A percentile compares a stretch with the other conserved stretches of the same genome.
Evolutionary conservation across 2,113 vertebrate genomes (phyloP).

Genomic region (Verasper variegatus): DNA sequence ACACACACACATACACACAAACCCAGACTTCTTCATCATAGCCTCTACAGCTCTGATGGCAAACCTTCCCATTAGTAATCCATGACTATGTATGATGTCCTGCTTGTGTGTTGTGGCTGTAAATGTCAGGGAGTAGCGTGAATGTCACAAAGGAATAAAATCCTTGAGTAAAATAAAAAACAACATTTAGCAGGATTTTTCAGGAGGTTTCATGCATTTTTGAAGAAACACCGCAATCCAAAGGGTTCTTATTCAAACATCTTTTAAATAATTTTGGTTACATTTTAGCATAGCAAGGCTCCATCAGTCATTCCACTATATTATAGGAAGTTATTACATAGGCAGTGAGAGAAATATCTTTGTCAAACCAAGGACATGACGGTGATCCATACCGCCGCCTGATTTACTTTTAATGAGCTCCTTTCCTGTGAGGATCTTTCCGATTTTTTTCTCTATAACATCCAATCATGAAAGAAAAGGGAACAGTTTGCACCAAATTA

Average conservation of each 20-base stretch:
- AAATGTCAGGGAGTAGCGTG: conserved; percentile 54
- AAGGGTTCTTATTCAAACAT: conserved; percentile 60
- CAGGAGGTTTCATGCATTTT: conserved; percentile 45
- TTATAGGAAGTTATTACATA: conserved; percentile 56
- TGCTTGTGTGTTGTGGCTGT: conserved; percentile 50
- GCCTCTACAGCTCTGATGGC: conserved; percentile 3
- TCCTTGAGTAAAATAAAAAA: conserved; percentile 5
- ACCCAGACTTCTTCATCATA: conserved; percentile 1
- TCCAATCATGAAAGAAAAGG: conserved; percentile 64
- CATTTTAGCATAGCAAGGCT: conserved; percentile 65
- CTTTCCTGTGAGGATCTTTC: conserved; percentile 23
- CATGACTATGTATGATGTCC: conserved; percentile 55
- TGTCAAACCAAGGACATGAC: conserved; percentile 58
- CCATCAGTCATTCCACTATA: conserved; percentile 57
- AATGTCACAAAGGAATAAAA: conserved; percentile 24
- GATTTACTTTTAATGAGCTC: conserved; percentile 63
- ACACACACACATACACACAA: too few relatives aligned
- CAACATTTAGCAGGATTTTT: conserved; percentile 19
- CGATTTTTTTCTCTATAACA: conserved; percentile 31
- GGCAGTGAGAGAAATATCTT: conserved; percentile 53
- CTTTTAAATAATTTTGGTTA: conserved; percentile 69
- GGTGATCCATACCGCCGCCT: conserved; percentile 57
- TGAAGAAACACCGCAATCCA: conserved; percentile 62
- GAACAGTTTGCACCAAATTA: conserved; percentile 51
- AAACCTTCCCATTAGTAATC: conserved; percentile 37